Evolutionary conservation across 2,113 vertebrate species (phyloP).

Genomic region (Solea senegalensis): DNA sequence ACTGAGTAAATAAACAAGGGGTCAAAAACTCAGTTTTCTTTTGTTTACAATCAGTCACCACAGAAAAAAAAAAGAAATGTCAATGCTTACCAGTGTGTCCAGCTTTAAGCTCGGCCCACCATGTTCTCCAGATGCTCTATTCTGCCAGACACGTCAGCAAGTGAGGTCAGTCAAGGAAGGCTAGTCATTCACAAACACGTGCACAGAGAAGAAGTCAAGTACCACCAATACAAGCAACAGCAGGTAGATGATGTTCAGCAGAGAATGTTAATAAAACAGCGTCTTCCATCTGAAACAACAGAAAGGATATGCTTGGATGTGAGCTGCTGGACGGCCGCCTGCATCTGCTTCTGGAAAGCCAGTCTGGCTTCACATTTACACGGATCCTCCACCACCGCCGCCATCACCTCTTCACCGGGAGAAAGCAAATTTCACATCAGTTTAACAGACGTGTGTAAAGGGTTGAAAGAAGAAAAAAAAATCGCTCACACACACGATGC

Average conservation of each 20-base stretch:
- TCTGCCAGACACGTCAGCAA: constrained; percentile 85
- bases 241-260: constrained; percentile 13
- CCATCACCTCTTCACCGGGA: constrained; percentile 77
- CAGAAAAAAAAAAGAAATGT: background rate
- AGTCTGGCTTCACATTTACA: constrained; percentile 90
- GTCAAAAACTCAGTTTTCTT: constrained; percentile 19
- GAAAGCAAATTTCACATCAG: constrained; percentile 63
- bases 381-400: constrained; percentile 81
- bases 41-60: constrained; percentile 16
- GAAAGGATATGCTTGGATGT: constrained; percentile 92
- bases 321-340: constrained; percentile 85
- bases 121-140: constrained; percentile 81
- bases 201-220: background rate
- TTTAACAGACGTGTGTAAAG: constrained; percentile 18
- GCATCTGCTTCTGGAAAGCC: constrained; percentile 88
- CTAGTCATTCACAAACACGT: background rate
- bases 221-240: constrained; percentile 8
- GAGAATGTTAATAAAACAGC: constrained; percentile 16
- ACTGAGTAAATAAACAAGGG: constrained; percentile 56
- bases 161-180: constrained; percentile 86
- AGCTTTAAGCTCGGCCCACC: constrained; percentile 75
- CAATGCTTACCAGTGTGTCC: constrained; percentile 47
- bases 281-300: constrained; percentile 48
- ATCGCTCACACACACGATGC: constrained; percentile 16
- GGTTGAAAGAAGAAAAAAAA: background rate